These are phyloP conservation scores for Xenus cinereus DNA, from an alignment of 2,113 vertebrate genomes.

Conservation along the genomic window DNA sequence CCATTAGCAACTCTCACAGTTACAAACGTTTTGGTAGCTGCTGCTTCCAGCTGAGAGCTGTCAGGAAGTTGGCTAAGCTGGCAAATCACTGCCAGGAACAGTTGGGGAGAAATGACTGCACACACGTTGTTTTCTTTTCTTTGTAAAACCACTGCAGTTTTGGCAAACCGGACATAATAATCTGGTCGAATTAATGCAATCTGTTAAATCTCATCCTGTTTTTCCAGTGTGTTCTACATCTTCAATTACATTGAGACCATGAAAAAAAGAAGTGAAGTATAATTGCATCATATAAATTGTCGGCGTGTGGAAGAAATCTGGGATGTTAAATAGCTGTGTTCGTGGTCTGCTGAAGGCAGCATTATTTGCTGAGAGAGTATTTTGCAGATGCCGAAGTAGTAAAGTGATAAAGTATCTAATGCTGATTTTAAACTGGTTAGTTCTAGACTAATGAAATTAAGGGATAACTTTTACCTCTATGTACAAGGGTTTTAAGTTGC, in stretches of 20 bases:
- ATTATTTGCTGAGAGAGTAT: background rate
- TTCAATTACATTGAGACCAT: background rate
- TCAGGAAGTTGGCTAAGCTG: background rate
- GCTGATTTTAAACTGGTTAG: background rate
- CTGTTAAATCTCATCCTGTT: background rate
- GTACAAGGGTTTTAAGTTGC: background rate
- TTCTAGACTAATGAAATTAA: background rate
- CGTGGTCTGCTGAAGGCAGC: background rate
- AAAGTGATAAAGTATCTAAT: background rate
- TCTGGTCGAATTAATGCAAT: background rate
- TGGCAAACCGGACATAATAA: background rate
- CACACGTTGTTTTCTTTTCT: background rate
- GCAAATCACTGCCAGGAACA: background rate
- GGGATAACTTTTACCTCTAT: background rate
- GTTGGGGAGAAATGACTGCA: background rate
- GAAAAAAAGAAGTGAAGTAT: background rate
- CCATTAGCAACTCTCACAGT: background rate
- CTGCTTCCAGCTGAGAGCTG: background rate
- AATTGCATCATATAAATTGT: background rate
- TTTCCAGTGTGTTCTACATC: background rate
- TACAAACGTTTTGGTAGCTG: background rate
- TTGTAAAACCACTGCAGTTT: background rate
- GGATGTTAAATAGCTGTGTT: background rate
- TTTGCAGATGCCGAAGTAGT: background rate
- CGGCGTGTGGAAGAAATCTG: background rate